Evolutionary conservation across 2,888 invertebrate genomes (phyloP), one percentile per base, ranked within the genome.

Genomic region (Ophioninae sp.): DNA sequence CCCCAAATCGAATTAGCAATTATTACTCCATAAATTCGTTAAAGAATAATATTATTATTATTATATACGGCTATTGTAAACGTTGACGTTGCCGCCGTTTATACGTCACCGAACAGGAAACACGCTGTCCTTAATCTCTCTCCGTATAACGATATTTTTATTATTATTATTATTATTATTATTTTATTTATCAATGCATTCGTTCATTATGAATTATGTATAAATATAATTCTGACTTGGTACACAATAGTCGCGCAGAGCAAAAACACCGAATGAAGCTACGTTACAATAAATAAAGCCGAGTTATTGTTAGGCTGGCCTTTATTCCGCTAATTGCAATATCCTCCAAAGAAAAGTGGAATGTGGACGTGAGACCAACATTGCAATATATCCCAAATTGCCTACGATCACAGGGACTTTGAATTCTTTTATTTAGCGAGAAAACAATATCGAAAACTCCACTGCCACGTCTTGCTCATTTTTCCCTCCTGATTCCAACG

Each of bases 301-400:
- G 88, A 88, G 88, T 91, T 90, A 90, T 89, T 90, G 89, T 89
- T 91, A 91, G 89, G 88, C 88, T 88, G 88, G 88, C 86, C 85
- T 87, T 85, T 59, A 76, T 79, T 72, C 20, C 39, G 76, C 73
- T 81, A 72, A 64, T 69, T 41, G 41, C 57, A 37, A 62, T 68
- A 50, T 70, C 39, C n/a, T 62, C 37, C 5, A 37, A 64, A 56
- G 7, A 68, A 77, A 61, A 39, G 17, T 21, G 77, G 77, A 77
- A 77, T 68, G 77, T 68, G 21, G 13, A 50, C 44, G 64, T 56
- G 74, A 74, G 64, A 61, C 61, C 61, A 74, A 65, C 13, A 10
- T 41, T 41, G 41, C 37, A 57, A 21, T 41, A 44, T 61, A 23
- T 41, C 44, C 44, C 44, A 41, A 73, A 61, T 73, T 23, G 37